Evolutionary conservation across 2,113 vertebrate genomes (phyloP).

Genomic region (Rhea americana): DNA sequence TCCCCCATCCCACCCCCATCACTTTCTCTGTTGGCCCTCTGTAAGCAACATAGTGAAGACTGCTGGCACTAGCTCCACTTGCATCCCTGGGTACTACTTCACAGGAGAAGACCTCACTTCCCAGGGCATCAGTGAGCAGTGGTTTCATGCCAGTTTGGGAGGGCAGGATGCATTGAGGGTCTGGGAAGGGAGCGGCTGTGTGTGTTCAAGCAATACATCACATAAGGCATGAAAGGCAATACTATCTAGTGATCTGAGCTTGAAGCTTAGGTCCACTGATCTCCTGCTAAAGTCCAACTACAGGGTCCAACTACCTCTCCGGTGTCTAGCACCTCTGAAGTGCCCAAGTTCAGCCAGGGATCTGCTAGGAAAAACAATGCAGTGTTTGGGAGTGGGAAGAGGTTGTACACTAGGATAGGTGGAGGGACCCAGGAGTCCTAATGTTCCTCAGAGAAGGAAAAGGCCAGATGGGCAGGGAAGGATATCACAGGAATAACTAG

Average conservation of each 20-base stretch:
- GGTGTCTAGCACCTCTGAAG: neutral
- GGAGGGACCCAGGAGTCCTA: fast-evolving
- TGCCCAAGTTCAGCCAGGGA: neutral
- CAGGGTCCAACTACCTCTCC: neutral
- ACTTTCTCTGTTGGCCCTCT: neutral
- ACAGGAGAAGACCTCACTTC: neutral
- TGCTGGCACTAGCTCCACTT: neutral
- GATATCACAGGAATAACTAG: fast-evolving
- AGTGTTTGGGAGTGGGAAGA: neutral
- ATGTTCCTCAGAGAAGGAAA: neutral
- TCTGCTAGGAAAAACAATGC: fast-evolving
- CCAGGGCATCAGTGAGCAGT: neutral
- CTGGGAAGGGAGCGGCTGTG: neutral
- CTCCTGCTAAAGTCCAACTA: neutral
- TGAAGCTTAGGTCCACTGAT: neutral
- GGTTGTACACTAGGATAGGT: neutral
- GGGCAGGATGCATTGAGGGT: neutral
- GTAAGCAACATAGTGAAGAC: neutral
- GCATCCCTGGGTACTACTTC: neutral
- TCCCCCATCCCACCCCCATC: neutral
- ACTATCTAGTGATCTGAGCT: neutral
- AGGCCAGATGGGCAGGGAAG: neutral
- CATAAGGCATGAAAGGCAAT: neutral
- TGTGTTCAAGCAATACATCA: neutral
- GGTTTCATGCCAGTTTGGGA: neutral